Conservation (phyloP, 2,113 vertebrate species). For the Dicentrarchus labrax region DNA sequence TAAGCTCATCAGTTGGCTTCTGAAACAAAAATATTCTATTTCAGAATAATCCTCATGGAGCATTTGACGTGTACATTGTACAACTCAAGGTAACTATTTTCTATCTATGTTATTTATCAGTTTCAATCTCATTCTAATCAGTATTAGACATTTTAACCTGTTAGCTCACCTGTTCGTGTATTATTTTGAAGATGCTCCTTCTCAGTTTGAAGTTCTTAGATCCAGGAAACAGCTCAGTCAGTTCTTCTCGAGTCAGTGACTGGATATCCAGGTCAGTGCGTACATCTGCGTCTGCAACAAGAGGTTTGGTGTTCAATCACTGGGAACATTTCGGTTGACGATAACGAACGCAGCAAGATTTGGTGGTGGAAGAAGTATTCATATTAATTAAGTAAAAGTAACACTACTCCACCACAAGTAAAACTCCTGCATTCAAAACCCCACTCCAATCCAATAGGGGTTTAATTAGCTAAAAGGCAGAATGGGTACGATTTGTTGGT, state of each 20-base stretch:
- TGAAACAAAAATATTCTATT: conserved; percentile 19
- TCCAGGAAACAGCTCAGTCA: conserved; percentile 43
- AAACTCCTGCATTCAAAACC: too few species aligned
- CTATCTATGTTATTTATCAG: too few species aligned
- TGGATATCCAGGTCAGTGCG: not conserved
- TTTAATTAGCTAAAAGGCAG: too few species aligned
- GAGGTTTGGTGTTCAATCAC: not conserved
- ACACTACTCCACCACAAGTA: too few species aligned
- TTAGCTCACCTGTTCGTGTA: conserved; percentile 43
- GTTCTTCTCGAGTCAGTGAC: conserved; percentile 25
- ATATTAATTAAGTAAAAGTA: not conserved
- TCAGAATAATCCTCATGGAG: not conserved
- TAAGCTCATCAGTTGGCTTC: not conserved
- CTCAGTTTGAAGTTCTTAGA: fast-evolving
- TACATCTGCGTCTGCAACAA: not conserved
- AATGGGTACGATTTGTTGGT: too few species aligned
- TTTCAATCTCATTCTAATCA: not conserved
- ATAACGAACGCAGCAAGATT: not conserved
- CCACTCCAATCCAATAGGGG: too few species aligned
- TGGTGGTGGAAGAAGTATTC: not conserved
- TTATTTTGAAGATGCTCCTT: not conserved
- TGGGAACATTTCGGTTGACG: not conserved
- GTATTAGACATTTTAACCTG: not conserved
- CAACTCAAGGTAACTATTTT: not conserved
- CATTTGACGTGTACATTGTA: not conserved